phyloP scores from a whole-genome alignment of 2,888 invertebrate species.

The Xylota segnis region DNA sequence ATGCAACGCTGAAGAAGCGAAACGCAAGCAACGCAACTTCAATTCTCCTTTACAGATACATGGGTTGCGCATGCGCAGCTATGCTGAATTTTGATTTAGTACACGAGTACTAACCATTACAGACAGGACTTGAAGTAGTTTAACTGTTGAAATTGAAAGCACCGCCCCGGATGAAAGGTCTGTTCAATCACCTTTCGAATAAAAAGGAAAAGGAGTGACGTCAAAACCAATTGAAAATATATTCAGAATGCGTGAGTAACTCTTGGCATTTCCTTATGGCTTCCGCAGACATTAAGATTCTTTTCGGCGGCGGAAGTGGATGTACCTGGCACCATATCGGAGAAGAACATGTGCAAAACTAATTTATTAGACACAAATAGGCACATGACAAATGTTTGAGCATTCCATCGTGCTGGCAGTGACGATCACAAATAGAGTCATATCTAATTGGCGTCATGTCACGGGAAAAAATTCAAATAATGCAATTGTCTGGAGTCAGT shows the following conservation, averaged over 20 bases:
- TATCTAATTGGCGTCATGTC: neutral
- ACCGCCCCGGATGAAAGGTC: neutral
- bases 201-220: neutral
- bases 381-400: neutral
- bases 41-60: slow-evolving; percentile 8
- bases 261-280: slow-evolving; percentile 15
- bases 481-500: neutral
- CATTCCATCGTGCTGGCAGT: neutral
- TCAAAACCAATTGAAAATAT: neutral
- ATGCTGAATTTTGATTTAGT: neutral
- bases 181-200: slow-evolving; percentile 1
- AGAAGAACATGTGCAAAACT: neutral
- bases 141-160: neutral
- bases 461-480: neutral
- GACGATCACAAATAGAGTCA: neutral
- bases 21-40: slow-evolving; percentile 33
- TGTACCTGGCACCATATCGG: neutral
- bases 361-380: neutral
- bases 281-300: slow-evolving; percentile 11
- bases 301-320: slow-evolving; percentile 6
- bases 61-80: slow-evolving; percentile 11
- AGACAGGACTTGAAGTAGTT: neutral
- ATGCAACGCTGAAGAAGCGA: slow-evolving; percentile 46
- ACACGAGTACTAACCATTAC: too few relatives aligned
- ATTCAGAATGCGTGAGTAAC: neutral